These are phyloP conservation scores for Esox masquinongy DNA, from an alignment of 2,797 vertebrate genomes.

Conservation along the genomic window DNA sequence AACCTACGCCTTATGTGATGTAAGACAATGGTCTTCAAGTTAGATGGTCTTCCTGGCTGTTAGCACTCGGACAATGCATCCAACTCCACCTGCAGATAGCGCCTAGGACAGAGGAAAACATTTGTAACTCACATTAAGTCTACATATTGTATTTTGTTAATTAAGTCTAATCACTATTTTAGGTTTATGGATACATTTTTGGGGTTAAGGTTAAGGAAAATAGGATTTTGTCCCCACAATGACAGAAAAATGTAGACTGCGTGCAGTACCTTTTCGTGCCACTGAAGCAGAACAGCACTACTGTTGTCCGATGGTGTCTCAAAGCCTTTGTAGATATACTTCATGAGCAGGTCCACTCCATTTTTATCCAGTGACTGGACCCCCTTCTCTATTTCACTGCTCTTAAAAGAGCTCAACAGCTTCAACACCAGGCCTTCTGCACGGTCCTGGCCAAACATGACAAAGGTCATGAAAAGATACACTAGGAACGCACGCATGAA, in stretches of 20 bases:
- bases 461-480: background rate
- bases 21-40: constrained; percentile 35
- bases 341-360: constrained; percentile 94
- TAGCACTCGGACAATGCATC: constrained; percentile 93
- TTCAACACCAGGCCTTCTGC: constrained; percentile 94
- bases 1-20: no score
- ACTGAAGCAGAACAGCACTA: constrained; percentile 93
- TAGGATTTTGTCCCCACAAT: background rate
- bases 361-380: constrained; percentile 96
- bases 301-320: constrained; percentile 97
- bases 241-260: background rate
- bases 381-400: constrained; percentile 93
- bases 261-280: constrained; percentile 92
- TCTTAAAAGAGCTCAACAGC: constrained; percentile 95
- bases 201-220: background rate
- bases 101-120: constrained; percentile 72
- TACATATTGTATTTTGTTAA: background rate
- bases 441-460: constrained; percentile 80
- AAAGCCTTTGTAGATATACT: constrained; percentile 99
- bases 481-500: background rate
- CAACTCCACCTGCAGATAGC: constrained; percentile 92
- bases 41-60: constrained; percentile 97
- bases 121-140: background rate
- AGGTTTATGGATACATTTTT: background rate
- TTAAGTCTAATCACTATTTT: background rate